Conservation (phyloP, 2,113 vertebrate species). For the Trochalopteron elliotii region DNA sequence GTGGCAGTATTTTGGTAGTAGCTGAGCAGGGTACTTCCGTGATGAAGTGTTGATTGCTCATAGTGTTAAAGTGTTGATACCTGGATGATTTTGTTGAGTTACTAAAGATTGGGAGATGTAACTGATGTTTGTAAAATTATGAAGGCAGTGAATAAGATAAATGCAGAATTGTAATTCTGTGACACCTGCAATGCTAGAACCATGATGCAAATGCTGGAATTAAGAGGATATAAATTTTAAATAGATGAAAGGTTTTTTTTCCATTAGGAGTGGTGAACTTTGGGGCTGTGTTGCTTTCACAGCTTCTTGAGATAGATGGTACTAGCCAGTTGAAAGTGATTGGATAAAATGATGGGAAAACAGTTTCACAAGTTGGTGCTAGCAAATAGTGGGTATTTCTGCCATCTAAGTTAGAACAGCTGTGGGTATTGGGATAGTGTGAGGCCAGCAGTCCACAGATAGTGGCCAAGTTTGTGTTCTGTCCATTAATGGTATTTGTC, state of each 20-base stretch:
- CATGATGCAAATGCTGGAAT: neutral
- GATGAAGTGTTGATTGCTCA: neutral
- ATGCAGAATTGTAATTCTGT: neutral
- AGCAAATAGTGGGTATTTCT: neutral
- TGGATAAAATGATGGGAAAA: neutral
- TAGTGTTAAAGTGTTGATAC: neutral
- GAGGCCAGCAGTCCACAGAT: neutral
- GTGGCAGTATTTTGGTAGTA: neutral
- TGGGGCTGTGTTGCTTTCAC: neutral
- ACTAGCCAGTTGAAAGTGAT: neutral
- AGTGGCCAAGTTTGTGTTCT: neutral
- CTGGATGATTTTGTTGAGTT: neutral
- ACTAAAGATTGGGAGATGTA: neutral
- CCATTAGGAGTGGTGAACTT: neutral
- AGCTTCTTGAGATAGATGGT: neutral
- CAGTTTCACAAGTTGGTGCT: neutral
- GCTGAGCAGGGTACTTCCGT: neutral
- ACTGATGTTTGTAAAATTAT: neutral
- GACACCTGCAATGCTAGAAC: neutral
- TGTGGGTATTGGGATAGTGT: neutral
- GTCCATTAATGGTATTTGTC: neutral
- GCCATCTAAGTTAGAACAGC: neutral
- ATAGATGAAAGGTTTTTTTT: neutral
- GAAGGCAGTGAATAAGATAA: neutral
- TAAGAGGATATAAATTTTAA: neutral